phyloP scores from a whole-genome alignment of 1,140 invertebrate genomes.

The Drosophila pallidifrons region DNA sequence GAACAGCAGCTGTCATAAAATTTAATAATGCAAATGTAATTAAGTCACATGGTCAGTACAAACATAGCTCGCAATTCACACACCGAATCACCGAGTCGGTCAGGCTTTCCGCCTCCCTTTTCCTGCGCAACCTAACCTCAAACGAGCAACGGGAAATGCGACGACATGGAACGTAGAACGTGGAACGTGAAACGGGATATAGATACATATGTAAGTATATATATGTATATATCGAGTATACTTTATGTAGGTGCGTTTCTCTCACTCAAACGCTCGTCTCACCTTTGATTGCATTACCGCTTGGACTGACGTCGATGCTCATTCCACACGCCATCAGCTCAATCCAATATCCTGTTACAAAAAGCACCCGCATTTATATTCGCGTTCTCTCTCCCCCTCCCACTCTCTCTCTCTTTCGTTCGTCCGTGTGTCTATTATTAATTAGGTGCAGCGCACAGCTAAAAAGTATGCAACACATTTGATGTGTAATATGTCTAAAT shows the following conservation, averaged over 20 bases:
- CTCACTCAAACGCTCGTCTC: slow-evolving; percentile 7
- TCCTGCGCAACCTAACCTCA: slow-evolving; percentile 36
- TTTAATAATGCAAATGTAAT: slow-evolving; percentile 83
- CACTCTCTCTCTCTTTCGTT: no score
- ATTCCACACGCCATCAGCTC: slow-evolving; percentile 6
- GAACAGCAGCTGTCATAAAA: slow-evolving; percentile 74
- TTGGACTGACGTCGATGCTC: slow-evolving; percentile 1
- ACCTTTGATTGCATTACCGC: slow-evolving; percentile 34
- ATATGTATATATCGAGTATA: no score
- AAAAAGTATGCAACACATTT: slow-evolving; percentile 27
- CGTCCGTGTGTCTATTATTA: slow-evolving; percentile 26
- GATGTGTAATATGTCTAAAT: slow-evolving; percentile 24
- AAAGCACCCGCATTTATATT: slow-evolving; percentile 4
- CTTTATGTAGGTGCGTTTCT: not conserved
- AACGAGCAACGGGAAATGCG: slow-evolving; percentile 5
- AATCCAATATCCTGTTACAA: slow-evolving; percentile 35
- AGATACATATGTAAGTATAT: not conserved
- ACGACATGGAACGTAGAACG: not conserved
- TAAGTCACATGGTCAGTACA: slow-evolving; percentile 60
- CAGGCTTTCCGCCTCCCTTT: not conserved
- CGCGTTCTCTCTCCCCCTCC: not conserved
- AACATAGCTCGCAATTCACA: slow-evolving; percentile 24
- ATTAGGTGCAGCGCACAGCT: slow-evolving; percentile 26
- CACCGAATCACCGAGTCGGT: slow-evolving; percentile 15
- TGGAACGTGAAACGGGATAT: no score